A percentile compares a stretch with the other conserved stretches of the same genome.
Evolutionary conservation across 2,113 vertebrate genomes (phyloP).

Genomic region (Microcebus lehilahytsara): DNA sequence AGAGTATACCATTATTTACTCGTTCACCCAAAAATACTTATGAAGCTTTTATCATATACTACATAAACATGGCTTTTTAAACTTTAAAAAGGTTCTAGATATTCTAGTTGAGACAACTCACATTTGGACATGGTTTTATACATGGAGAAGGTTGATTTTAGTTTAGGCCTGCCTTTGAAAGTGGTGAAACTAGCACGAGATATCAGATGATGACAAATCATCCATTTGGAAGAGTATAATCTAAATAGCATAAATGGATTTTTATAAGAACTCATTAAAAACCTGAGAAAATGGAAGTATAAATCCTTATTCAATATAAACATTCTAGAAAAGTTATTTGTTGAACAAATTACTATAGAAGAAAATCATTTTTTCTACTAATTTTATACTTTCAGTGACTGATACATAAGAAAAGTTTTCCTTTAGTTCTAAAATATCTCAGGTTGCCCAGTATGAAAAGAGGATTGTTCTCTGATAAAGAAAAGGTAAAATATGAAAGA

Average conservation of each 20-base stretch:
- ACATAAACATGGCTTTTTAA: not conserved
- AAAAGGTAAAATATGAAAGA: not conserved
- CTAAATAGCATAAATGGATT: not conserved
- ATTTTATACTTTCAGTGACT: not conserved
- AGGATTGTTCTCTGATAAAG: not conserved
- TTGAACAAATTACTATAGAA: not conserved
- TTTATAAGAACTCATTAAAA: conserved; percentile 12
- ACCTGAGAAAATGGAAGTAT: not conserved
- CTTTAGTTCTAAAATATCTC: not conserved
- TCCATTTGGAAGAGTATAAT: not conserved
- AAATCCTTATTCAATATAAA: not conserved
- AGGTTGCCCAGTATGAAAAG: not conserved
- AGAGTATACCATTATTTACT: not conserved
- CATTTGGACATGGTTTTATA: not conserved
- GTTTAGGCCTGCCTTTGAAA: not conserved
- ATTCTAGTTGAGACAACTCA: not conserved
- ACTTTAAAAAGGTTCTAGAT: not conserved
- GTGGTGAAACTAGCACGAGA: not conserved
- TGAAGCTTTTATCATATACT: not conserved
- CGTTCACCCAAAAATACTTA: not conserved
- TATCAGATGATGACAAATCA: not conserved
- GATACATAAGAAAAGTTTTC: not conserved
- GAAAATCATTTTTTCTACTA: not conserved
- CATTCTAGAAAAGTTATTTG: not conserved
- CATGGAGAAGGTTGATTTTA: not conserved